Conservation (phyloP, 2,113 vertebrate genomes). For the Hippocampus abdominalis region DNA sequence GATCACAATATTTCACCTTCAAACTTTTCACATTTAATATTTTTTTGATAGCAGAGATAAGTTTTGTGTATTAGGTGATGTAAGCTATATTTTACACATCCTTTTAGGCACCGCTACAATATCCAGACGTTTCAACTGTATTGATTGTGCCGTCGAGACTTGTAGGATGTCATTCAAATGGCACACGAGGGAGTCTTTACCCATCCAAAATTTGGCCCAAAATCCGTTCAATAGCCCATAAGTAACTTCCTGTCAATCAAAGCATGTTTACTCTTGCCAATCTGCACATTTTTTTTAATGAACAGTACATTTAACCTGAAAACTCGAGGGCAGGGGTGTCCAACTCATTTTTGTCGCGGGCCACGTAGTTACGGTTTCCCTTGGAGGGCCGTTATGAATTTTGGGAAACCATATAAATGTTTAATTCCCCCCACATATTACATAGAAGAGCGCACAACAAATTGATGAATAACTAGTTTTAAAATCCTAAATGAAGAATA, state of each 20-base stretch:
- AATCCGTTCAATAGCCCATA: not conserved
- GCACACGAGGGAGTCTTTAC: not conserved
- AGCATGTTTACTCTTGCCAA: not conserved
- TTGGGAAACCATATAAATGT: too few relatives aligned
- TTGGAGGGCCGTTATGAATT: too few relatives aligned
- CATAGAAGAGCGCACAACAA: too few relatives aligned
- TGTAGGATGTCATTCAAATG: not conserved
- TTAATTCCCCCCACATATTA: too few relatives aligned
- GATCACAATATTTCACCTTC: too few relatives aligned
- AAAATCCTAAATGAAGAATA: too few relatives aligned
- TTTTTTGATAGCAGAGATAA: not conserved
- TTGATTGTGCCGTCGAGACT: not conserved
- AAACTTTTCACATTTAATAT: not conserved
- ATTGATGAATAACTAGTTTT: too few relatives aligned
- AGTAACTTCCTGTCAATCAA: not conserved
- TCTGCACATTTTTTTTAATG: not conserved
- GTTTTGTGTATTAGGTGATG: not conserved
- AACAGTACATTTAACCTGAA: not conserved
- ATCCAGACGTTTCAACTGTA: not conserved
- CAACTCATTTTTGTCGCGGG: too few relatives aligned
- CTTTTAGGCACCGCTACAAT: not conserved
- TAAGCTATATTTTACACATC: not conserved
- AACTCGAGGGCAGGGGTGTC: not conserved
- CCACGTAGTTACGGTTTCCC: too few relatives aligned
- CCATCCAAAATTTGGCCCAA: not conserved